phyloP scores from a whole-genome alignment of 2,797 vertebrate genomes.

The Sebastes reedi region DNA sequence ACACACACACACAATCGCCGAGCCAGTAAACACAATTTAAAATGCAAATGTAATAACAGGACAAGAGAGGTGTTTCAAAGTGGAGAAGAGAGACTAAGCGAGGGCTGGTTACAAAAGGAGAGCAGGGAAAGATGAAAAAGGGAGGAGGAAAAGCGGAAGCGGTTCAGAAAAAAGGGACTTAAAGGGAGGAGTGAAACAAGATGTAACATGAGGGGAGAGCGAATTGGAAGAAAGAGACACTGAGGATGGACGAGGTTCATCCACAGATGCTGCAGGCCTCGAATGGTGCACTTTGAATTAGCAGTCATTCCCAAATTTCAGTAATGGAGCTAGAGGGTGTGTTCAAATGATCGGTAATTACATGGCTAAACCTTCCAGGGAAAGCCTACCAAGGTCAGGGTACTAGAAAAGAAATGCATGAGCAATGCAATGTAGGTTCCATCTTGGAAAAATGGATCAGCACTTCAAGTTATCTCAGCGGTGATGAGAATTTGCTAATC shows the following conservation, averaged over 20 bases:
- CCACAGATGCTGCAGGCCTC: slow-evolving; percentile 21
- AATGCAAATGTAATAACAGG: slow-evolving; percentile 67
- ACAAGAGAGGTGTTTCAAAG: slow-evolving; percentile 56
- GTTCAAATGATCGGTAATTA: slow-evolving; percentile 22
- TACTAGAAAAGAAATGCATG: background rate
- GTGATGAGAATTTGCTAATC: background rate
- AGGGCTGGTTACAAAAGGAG: background rate
- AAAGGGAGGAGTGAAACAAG: slow-evolving; percentile 10
- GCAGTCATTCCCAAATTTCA: slow-evolving; percentile 7
- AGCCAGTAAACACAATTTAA: slow-evolving; percentile 63
- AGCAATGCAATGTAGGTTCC: background rate
- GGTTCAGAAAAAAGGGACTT: slow-evolving; percentile 9
- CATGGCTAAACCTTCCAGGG: background rate
- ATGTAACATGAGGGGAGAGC: slow-evolving; percentile 7
- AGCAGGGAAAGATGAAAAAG: background rate
- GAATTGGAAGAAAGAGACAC: slow-evolving; percentile 15
- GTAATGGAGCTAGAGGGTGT: background rate
- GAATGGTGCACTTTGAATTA: slow-evolving; percentile 19
- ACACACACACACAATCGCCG: slow-evolving; percentile 1
- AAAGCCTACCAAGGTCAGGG: background rate
- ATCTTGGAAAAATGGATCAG: background rate
- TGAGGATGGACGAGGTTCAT: slow-evolving; percentile 20
- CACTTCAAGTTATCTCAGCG: background rate
- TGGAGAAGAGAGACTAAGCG: slow-evolving; percentile 7
- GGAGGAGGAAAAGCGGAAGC: background rate